A percentile compares a stretch with the other conserved stretches of the same genome.
These are phyloP conservation scores for Drosophila phalerata DNA, from an alignment of 2,888 invertebrate genomes.

Conservation along the genomic window DNA sequence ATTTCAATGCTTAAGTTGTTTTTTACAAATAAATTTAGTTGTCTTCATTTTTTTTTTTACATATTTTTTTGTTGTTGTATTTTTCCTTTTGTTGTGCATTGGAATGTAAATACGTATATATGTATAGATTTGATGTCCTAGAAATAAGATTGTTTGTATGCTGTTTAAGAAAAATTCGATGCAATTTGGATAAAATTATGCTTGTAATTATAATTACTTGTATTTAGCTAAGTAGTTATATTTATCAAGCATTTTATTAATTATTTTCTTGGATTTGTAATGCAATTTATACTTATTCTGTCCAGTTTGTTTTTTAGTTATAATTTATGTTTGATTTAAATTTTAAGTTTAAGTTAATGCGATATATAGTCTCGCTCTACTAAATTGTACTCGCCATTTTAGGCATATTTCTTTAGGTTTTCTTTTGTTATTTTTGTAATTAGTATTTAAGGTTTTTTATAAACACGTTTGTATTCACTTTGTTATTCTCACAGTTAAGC, in stretches of 20 bases:
- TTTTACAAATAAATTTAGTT: slow-evolving; percentile 22
- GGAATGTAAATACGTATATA: slow-evolving; percentile 43
- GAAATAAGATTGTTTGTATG: slow-evolving; percentile 74
- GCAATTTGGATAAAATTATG: slow-evolving; percentile 72
- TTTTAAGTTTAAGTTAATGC: slow-evolving; percentile 53
- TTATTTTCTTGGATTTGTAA: slow-evolving; percentile 15
- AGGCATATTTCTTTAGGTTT: slow-evolving; percentile 58
- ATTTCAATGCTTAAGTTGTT: slow-evolving; percentile 84
- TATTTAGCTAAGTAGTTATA: slow-evolving; percentile 40
- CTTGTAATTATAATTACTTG: slow-evolving; percentile 37
- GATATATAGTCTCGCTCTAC: slow-evolving; percentile 54
- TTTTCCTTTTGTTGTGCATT: slow-evolving; percentile 42
- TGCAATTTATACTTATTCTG: slow-evolving; percentile 27
- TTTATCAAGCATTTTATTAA: slow-evolving; percentile 47
- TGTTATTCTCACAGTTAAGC: slow-evolving; percentile 85
- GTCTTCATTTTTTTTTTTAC: slow-evolving; percentile 36
- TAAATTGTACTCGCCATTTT: slow-evolving; percentile 51
- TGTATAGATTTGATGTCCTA: slow-evolving; percentile 57
- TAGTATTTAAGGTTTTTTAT: slow-evolving; percentile 35
- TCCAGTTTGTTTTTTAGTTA: slow-evolving; percentile 10
- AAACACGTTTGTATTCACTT: slow-evolving; percentile 64
- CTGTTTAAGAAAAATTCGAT: slow-evolving; percentile 78
- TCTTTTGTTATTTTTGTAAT: slow-evolving; percentile 41
- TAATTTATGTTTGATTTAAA: slow-evolving; percentile 12
- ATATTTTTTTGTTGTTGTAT: slow-evolving; percentile 17